A percentile compares a stretch with the other conserved stretches of the same genome.
Conservation (phyloP, 2,888 invertebrate species). For the Theodoxus fluviatilis region DNA sequence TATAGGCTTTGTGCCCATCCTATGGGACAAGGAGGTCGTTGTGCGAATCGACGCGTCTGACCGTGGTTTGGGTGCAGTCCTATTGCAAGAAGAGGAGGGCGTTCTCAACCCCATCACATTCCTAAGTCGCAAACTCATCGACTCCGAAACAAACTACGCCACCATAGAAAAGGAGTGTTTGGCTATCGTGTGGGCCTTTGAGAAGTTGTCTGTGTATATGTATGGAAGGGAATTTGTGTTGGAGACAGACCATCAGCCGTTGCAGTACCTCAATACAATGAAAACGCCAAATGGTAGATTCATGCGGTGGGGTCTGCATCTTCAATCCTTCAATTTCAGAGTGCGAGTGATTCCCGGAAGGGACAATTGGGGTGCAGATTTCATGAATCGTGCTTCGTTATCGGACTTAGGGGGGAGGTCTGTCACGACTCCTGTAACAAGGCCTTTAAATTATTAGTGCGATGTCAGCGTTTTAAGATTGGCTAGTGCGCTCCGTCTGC, state of each 20-base stretch:
- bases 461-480: no score
- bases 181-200: neutral
- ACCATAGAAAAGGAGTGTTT: neutral
- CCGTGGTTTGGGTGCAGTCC: neutral
- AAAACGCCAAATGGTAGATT: neutral
- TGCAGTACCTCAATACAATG: neutral
- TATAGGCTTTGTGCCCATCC: no score
- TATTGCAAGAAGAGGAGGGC: neutral
- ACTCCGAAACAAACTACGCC: neutral
- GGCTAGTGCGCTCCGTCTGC: no score
- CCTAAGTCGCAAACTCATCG: neutral
- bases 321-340: neutral
- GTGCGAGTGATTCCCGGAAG: neutral
- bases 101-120: neutral
- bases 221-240: neutral
- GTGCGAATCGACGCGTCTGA: neutral
- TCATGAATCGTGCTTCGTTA: no score
- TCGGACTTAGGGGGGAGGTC: no score
- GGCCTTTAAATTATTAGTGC: no score
- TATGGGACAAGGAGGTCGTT: neutral
- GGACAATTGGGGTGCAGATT: neutral
- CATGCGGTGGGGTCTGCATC: neutral
- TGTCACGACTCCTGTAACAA: no score
- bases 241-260: neutral
- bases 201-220: neutral